A percentile compares a stretch with the other conserved stretches of the same genome.
Conservation (phyloP, 2,888 invertebrate genomes). For the Idaea straminata region DNA sequence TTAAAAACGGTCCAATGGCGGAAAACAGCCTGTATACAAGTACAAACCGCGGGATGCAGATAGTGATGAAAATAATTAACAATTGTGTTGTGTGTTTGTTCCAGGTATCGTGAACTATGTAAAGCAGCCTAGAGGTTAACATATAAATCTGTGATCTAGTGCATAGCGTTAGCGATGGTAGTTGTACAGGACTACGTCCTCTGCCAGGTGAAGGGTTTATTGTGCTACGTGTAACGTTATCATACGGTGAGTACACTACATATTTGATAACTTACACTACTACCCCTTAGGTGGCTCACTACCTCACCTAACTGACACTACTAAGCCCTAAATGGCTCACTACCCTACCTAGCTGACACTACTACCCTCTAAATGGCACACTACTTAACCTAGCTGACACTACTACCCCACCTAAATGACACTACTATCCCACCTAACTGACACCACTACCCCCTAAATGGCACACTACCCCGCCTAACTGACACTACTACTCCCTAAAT, state of each 20-base stretch:
- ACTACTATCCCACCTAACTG: too few relatives aligned
- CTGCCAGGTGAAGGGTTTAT: neutral
- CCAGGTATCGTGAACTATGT: neutral
- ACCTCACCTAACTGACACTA: conserved; percentile 37
- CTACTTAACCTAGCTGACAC: too few relatives aligned
- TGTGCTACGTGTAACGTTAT: neutral
- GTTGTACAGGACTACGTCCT: neutral
- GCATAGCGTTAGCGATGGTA: neutral
- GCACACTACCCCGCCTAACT: too few relatives aligned
- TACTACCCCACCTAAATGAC: too few relatives aligned
- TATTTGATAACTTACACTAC: neutral
- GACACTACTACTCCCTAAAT: too few relatives aligned
- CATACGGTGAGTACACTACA: neutral
- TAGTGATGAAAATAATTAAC: too few relatives aligned
- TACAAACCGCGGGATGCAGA: too few relatives aligned
- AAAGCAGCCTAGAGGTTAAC: neutral
- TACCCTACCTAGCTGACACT: conserved; percentile 53
- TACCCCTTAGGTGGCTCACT: conserved; percentile 80
- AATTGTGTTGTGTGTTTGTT: neutral
- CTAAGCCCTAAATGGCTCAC: conserved; percentile 78
- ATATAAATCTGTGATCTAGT: neutral
- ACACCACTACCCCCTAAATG: too few relatives aligned
- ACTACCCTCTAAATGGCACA: conserved; percentile 79
- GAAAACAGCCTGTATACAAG: too few relatives aligned
- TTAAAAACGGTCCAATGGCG: too few relatives aligned